These are phyloP conservation scores for Pterostichus niger DNA, from an alignment of 2,888 invertebrate genomes.

Conservation along the genomic window DNA sequence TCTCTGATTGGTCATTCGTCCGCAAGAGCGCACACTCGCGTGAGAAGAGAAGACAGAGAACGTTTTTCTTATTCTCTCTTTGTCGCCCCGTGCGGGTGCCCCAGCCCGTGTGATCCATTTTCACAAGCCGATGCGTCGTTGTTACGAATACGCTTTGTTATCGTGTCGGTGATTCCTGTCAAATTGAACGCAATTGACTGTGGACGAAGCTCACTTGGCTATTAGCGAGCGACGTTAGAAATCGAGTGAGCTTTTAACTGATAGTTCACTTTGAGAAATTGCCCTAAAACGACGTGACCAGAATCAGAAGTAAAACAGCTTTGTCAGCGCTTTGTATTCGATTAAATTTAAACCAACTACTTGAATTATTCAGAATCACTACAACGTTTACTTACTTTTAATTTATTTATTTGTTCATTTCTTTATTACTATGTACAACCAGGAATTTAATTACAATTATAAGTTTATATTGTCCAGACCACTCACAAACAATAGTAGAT, in stretches of 20 bases:
- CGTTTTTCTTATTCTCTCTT: background rate
- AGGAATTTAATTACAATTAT: no score
- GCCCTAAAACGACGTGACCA: background rate
- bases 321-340: no score
- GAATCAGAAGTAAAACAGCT: background rate
- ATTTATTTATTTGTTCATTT: no score
- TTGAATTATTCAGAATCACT: no score
- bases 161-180: constrained; percentile 35
- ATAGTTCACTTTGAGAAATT: background rate
- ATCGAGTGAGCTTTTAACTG: background rate
- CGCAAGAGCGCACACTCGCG: constrained; percentile 74
- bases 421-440: no score
- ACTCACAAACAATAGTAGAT: no score
- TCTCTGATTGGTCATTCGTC: constrained; percentile 72
- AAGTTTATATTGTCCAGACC: no score
- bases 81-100: constrained; percentile 19
- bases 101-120: constrained; percentile 54
- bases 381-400: no score
- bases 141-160: constrained; percentile 49
- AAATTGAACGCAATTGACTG: constrained; percentile 61
- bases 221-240: background rate
- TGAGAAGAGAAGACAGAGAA: constrained; percentile 71
- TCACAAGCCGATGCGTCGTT: constrained; percentile 54
- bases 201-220: constrained; percentile 7
- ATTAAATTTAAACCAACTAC: no score